Base-by-base conservation (phyloP, 2,797 vertebrate species). In the Chelon labrosus region DNA sequence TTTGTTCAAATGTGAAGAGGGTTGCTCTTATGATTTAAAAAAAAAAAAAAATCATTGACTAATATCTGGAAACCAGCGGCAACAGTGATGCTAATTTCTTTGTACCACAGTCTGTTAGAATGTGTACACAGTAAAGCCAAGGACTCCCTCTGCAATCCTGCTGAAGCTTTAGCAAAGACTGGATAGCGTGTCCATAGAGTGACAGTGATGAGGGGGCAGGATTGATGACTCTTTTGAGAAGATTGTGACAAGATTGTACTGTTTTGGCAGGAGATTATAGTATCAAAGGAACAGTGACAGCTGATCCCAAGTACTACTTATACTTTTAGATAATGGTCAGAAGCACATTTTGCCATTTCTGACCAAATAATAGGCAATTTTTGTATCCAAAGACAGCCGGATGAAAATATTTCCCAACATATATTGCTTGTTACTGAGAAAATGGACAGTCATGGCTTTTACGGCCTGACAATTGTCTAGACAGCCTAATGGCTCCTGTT, bases 111-210 rank as follows among this genome's bases (percentile, higher is more conserved):
- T 44, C 38, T 65, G 52, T 79, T 57, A 41, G 49, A 51, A 13
- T 75, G 73, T 76, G 51, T 75, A 35, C 59, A 66, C 55, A 49
- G 57, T 60, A 50, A 74, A 77, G 41, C 60, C 65, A 65, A 47
- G 70, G 39, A 52, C 44, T 61, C 60, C 70, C 27, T 86, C 76
- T 78, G 19, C 64, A 82, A 84, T 73, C 66, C 76, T 65, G 67
- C 73, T 17, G 39, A 66, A 50, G 71, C 74, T 73, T 68, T 11
- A 41, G 63, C 50, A 75, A 71, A 71, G 42, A 71, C 70, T 52
- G 10, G 46, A 74, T 59, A 54, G 57, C 61, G 66, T 65, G 84
- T 87, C 77, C 59, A 37, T 20, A 49, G 39, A 73, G 44, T 81
- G 81, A 71, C 67, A 77, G 78, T 60, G 74, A 84, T 65, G 64